Evolutionary conservation across 1,140 invertebrate genomes (phyloP).

Genomic region (Tenebrio molitor): DNA sequence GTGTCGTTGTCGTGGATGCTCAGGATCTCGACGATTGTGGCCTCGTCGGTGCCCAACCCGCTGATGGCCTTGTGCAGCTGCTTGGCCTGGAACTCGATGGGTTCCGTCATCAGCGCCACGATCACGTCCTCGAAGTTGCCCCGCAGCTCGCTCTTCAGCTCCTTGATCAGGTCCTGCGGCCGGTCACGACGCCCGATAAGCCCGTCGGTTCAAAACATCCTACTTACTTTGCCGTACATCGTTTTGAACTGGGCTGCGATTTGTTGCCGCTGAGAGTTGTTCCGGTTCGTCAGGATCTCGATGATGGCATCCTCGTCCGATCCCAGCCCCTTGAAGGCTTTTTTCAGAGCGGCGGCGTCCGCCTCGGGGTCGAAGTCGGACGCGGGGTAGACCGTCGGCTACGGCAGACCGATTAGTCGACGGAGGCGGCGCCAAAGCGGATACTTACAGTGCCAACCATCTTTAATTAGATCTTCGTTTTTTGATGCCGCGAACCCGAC

Average conservation of each 20-base stretch:
- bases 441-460: constrained; percentile 22
- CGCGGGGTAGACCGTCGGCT: constrained; percentile 75
- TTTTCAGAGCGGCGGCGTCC: constrained; percentile 85
- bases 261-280: constrained; percentile 81
- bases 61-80: constrained; percentile 89
- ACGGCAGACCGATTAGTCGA: constrained; percentile 10
- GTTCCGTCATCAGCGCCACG: constrained; percentile 88
- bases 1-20: constrained; percentile 89
- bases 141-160: constrained; percentile 90
- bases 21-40: constrained; percentile 89
- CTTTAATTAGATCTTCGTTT: neutral
- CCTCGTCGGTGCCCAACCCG: constrained; percentile 88
- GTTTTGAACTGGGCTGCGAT: constrained; percentile 82
- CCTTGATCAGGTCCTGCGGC: constrained; percentile 85
- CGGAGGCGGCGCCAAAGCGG: no score
- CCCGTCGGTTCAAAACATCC: no score
- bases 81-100: constrained; percentile 89
- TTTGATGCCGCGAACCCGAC: neutral
- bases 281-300: constrained; percentile 80
- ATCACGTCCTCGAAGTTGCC: constrained; percentile 93
- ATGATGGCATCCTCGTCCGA: constrained; percentile 90
- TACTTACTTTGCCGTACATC: constrained; percentile 83
- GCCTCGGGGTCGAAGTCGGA: constrained; percentile 75
- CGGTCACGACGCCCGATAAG: constrained; percentile 11
- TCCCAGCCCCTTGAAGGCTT: constrained; percentile 90